Percentiles rank a stretch among this genome's conserved stretches.
Conservation (phyloP, 2,113 vertebrate genomes). For the Hippocampus comes region DNA sequence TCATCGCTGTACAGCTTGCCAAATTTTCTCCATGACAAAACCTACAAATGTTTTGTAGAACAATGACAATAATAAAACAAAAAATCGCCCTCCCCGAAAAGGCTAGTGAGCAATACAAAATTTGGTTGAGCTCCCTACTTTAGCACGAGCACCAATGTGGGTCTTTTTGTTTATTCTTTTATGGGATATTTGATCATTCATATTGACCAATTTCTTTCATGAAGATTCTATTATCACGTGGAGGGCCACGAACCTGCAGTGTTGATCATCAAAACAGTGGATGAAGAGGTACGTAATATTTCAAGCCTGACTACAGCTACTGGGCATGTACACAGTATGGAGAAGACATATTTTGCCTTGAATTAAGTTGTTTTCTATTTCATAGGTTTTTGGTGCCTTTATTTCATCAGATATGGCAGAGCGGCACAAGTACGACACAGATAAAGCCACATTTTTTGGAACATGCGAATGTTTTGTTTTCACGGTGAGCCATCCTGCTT, state of each 20-base stretch:
- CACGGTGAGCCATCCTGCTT: conserved; percentile 65
- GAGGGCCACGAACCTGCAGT: conserved; percentile 77
- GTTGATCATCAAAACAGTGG: conserved; percentile 75
- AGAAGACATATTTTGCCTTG: background rate
- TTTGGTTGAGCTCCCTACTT: no score
- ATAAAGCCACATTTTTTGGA: conserved; percentile 73
- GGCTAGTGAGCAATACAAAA: no score
- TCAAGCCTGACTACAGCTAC: background rate
- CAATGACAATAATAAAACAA: no score
- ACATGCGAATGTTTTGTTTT: conserved; percentile 87
- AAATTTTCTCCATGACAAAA: no score
- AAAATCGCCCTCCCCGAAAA: no score
- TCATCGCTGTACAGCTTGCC: no score
- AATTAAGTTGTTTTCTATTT: conserved; percentile 7
- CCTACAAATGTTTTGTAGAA: no score
- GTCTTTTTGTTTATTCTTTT: background rate
- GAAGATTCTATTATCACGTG: conserved; percentile 76
- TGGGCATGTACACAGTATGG: background rate
- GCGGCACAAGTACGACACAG: conserved; percentile 64
- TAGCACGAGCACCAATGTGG: background rate
- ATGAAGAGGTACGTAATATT: conserved; percentile 74
- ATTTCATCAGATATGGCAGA: conserved; percentile 79
- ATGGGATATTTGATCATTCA: background rate
- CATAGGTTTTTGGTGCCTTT: conserved; percentile 81
- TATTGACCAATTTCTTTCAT: conserved; percentile 6